A percentile compares a stretch with the other conserved stretches of the same genome.
Evolutionary conservation across 2,113 vertebrate species (phyloP).

Genomic region (Microtus pennsylvanicus): DNA sequence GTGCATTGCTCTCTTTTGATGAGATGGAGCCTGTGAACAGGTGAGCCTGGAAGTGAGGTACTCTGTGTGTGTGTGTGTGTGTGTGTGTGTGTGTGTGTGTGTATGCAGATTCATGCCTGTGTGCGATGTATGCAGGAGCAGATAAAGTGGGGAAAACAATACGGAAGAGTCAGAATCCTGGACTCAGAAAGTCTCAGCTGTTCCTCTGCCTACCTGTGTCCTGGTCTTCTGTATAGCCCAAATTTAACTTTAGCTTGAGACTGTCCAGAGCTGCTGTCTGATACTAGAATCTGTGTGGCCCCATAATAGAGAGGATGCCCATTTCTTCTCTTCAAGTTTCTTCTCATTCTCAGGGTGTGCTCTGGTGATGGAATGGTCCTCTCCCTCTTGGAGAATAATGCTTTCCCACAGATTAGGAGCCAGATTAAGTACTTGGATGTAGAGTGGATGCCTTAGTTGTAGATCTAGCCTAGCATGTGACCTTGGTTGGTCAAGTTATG

Average conservation of each 20-base stretch:
- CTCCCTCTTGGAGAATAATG: neutral
- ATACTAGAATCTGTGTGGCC: neutral
- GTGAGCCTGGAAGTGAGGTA: neutral
- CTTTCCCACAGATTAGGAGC: neutral
- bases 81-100: no score
- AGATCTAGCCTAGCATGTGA: neutral
- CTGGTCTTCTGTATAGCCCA: neutral
- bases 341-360: neutral
- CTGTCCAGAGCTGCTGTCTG: neutral
- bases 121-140: neutral
- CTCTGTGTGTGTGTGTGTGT: fast-evolving
- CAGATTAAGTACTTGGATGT: neutral
- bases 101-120: neutral
- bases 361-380: neutral
- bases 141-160: no score
- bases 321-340: neutral
- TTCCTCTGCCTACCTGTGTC: neutral
- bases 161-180: neutral
- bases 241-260: neutral
- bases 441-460: neutral
- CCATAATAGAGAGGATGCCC: neutral
- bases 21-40: neutral
- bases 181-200: neutral
- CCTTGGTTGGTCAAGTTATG: neutral
- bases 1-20: neutral